Conservation (phyloP, 2,888 invertebrate species). For the Metopia argyrocephala region DNA sequence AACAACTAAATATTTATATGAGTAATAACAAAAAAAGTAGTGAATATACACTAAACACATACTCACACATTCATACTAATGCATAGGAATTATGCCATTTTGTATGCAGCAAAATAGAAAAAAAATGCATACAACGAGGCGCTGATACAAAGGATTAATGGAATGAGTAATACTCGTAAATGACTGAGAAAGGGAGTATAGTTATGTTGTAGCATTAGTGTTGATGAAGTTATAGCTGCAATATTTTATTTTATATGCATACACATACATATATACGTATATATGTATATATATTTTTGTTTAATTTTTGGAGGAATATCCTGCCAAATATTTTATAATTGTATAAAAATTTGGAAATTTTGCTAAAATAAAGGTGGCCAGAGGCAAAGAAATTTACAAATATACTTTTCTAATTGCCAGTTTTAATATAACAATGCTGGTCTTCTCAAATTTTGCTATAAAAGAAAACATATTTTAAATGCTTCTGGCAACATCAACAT, state of each 20-base stretch:
- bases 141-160: too few species aligned
- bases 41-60: conserved; percentile 6
- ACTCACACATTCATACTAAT: neutral
- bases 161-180: too few species aligned
- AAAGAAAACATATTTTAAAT: neutral
- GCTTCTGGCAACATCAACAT: neutral
- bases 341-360: neutral
- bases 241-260: neutral
- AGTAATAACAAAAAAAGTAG: too few species aligned
- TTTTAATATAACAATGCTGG: neutral
- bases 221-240: neutral
- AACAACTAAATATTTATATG: conserved; percentile 46
- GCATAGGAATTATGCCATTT: neutral
- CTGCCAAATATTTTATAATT: conserved; percentile 21
- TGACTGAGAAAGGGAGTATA: neutral
- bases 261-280: too few species aligned
- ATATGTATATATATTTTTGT: too few species aligned
- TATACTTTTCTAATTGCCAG: neutral
- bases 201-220: neutral
- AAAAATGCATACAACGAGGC: neutral
- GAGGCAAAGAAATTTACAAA: neutral
- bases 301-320: neutral
- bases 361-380: neutral
- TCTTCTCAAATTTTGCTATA: neutral
- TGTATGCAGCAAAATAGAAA: neutral